phyloP scores from a whole-genome alignment of 2,797 vertebrate species.

The Presbytis comata region DNA sequence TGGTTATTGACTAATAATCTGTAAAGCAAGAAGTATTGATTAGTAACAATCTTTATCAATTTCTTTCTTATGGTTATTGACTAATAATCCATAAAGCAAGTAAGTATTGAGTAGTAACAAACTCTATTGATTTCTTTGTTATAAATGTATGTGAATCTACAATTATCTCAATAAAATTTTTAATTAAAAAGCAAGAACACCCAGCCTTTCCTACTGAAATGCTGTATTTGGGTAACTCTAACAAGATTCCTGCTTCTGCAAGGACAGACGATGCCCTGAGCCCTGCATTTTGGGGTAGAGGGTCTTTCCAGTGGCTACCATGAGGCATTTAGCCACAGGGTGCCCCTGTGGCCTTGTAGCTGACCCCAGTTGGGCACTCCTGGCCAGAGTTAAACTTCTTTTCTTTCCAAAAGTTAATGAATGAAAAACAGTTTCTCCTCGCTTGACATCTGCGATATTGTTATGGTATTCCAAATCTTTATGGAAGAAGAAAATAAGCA shows the following conservation, averaged over 20 bases:
- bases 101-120: background rate
- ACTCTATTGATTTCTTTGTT: background rate
- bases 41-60: background rate
- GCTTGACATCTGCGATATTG: background rate
- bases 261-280: background rate
- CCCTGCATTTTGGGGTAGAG: background rate
- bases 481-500: background rate
- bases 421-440: background rate
- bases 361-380: background rate
- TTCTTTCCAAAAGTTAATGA: background rate
- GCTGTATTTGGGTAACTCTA: background rate
- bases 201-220: background rate
- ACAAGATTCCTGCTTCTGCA: too few species aligned
- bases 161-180: background rate
- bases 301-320: background rate
- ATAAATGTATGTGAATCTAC: background rate
- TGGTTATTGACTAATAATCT: background rate
- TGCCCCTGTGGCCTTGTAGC: too few species aligned
- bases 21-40: background rate
- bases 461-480: background rate
- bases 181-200: background rate
- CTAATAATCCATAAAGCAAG: background rate
- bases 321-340: fast-evolving
- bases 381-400: background rate
- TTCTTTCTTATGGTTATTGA: background rate